Percentiles rank a stretch among this genome's conserved stretches.
Evolutionary conservation across 2,797 vertebrate genomes (phyloP).

Genomic region (Scolopax bukidnonensis): DNA sequence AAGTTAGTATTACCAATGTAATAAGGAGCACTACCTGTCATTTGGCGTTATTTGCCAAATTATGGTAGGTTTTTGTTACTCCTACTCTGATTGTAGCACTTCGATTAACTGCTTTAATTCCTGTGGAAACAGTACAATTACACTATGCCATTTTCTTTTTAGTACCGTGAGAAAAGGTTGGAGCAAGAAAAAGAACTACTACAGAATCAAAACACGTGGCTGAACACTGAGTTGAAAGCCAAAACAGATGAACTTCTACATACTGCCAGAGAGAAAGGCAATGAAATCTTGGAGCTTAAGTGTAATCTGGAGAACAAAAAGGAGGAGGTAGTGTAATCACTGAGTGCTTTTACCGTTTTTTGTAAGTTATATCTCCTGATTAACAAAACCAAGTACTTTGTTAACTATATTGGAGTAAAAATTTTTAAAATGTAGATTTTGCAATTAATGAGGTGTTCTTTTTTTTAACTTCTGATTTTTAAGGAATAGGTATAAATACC

Average conservation of each 20-base stretch:
- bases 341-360: background rate
- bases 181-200: slow-evolving; percentile 95
- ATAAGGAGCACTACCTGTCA: background rate
- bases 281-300: slow-evolving; percentile 92
- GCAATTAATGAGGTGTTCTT: background rate
- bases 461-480: background rate
- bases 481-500: background rate
- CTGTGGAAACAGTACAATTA: background rate
- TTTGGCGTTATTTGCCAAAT: background rate
- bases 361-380: background rate
- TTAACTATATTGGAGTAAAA: background rate
- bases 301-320: slow-evolving; percentile 91
- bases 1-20: background rate
- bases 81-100: background rate
- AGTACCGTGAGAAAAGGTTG: slow-evolving; percentile 96
- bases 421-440: background rate
- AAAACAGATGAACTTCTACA: slow-evolving; percentile 94
- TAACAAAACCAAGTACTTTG: background rate
- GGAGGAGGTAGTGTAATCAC: slow-evolving; percentile 84
- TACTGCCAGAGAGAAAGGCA: slow-evolving; percentile 90
- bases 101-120: background rate
- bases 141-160: background rate
- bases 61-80: background rate
- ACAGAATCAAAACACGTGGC: slow-evolving; percentile 88
- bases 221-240: slow-evolving; percentile 89